Evolutionary conservation across 92 coral and sea anemone species (phyloP).

Genomic region (Ricordea florida): DNA sequence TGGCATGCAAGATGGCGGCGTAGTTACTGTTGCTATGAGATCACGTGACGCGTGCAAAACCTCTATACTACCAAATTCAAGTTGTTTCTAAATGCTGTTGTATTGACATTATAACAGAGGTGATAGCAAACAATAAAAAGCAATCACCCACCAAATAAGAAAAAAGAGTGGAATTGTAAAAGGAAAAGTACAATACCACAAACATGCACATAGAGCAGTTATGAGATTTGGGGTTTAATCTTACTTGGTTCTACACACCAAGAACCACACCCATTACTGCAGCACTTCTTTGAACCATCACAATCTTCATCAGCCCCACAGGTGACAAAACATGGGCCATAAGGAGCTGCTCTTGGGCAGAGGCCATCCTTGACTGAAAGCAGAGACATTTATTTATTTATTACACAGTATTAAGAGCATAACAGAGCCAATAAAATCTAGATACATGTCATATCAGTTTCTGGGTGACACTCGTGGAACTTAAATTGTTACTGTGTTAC

Average conservation of each 20-base stretch:
- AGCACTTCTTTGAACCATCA: constrained; percentile 76
- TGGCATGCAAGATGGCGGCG: too few relatives aligned
- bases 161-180: too few relatives aligned
- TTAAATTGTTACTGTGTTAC: too few relatives aligned
- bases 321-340: constrained; percentile 86
- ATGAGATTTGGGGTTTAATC: neutral
- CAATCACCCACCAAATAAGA: too few relatives aligned
- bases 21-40: too few relatives aligned
- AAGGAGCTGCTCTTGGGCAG: constrained; percentile 65
- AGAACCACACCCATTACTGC: constrained; percentile 95
- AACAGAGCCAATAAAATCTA: neutral
- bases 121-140: too few relatives aligned
- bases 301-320: constrained; percentile 95
- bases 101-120: too few relatives aligned
- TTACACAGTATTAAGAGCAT: neutral
- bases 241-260: constrained; percentile 85
- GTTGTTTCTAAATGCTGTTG: too few relatives aligned
- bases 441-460: neutral
- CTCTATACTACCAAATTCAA: too few relatives aligned
- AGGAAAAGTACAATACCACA: too few relatives aligned
- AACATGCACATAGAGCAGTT: neutral
- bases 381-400: neutral
- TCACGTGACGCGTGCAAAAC: too few relatives aligned
- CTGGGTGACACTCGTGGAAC: neutral
- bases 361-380: constrained; percentile 74